Evolutionary conservation across 2,113 vertebrate species (phyloP), one percentile per base, ranked within the genome.

Genomic region (sheep (Ovis aries)): DNA sequence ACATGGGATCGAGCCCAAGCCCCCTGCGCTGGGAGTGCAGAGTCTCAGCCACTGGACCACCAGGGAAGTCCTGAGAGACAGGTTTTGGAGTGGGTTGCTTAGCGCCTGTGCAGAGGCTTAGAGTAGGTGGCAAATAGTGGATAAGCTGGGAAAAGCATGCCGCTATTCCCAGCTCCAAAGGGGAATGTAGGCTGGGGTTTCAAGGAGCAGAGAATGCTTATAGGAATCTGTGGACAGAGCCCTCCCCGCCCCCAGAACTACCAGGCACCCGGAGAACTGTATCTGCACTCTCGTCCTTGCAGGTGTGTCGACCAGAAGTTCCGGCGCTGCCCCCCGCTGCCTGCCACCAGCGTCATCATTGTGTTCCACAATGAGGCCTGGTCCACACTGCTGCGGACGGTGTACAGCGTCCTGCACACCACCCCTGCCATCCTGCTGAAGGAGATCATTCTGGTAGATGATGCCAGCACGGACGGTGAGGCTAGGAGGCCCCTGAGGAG

Each of bases 271-370:
- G 2, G 62, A 71, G 52, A 92, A 19, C 90, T 57, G 21, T 53
- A 43, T 55, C 74, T 6, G 17, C 5, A 13, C 78, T 89, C 53
- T 17, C 4, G 1, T 87, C 57, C 45, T 80, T 90, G 2, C 93
- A 99, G 99, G 98, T 99, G 99, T 90, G 99, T 99, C 2, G 99
- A 99, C 64, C 99, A 99, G 95, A 99, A 99, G 95, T 99, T 99
- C 98, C 99, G 97, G 71, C 99, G 99, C 64, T 99, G 99, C 10
- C 99, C 99, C 0, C 97, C 99, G 0, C 99, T 99, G 33, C 99
- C 99, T n/a, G 98, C 98, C 95, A 99, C 99, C 98, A 99, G 99
- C 2, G 99, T 99, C 27, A 98, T 99, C 95, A 97, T 98, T 6
- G 97, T 98, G 45, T 98, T 98, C 84, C 98, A 98, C 95, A 98